phyloP scores from a whole-genome alignment of 1,140 invertebrate genomes.

The Drosophila saltans region DNA sequence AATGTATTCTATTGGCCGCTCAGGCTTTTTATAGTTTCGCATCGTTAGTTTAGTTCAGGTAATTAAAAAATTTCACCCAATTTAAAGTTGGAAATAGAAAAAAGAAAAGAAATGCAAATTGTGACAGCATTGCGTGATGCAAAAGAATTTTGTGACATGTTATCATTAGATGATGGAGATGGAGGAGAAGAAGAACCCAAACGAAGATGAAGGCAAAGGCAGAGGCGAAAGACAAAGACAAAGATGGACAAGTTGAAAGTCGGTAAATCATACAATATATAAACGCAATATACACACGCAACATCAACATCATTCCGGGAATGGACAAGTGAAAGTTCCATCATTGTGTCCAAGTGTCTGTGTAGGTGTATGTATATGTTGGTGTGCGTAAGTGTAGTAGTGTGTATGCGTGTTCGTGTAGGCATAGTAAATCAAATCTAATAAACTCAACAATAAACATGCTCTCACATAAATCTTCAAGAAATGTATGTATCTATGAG shows the following conservation, averaged over 20 bases:
- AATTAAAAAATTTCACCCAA: conserved; percentile 72
- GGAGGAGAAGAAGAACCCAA: background rate
- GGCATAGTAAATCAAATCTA: conserved; percentile 77
- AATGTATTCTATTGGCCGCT: conserved; percentile 1
- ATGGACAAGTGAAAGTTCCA: conserved; percentile 22
- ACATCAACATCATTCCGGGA: conserved; percentile 5
- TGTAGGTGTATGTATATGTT: conserved; percentile 8
- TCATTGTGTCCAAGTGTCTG: background rate
- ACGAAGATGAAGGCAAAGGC: too few species aligned
- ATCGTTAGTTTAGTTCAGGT: conserved; percentile 31
- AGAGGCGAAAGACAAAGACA: background rate
- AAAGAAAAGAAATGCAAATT: background rate
- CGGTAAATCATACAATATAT: conserved; percentile 37
- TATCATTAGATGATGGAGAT: conserved; percentile 47
- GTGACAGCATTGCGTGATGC: conserved; percentile 47
- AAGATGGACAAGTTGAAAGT: conserved; percentile 11
- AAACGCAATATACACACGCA: conserved; percentile 19
- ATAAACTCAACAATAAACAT: conserved; percentile 80
- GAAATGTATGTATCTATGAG: conserved; percentile 47
- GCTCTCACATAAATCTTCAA: conserved; percentile 70
- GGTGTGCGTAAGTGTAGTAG: background rate
- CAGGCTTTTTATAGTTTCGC: background rate
- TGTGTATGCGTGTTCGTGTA: conserved; percentile 25
- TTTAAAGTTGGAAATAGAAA: background rate
- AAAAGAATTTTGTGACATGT: conserved; percentile 32